phyloP scores from a whole-genome alignment of 2,113 vertebrate genomes.

The Cyprinodon brontotheroides region DNA sequence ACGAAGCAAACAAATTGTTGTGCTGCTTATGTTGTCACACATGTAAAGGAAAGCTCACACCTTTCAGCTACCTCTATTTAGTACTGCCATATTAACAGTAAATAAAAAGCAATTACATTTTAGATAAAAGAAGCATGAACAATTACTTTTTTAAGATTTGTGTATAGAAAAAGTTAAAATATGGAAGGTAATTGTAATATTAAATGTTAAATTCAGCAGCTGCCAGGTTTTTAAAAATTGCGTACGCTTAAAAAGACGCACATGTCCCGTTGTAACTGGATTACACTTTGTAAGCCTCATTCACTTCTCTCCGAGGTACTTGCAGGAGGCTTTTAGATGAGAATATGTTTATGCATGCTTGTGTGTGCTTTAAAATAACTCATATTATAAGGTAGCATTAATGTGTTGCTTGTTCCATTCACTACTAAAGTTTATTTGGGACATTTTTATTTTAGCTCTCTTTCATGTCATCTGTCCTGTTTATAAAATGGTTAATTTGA shows the following conservation, averaged over 20 bases:
- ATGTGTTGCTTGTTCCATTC: conserved; percentile 29
- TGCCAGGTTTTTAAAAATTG: conserved; percentile 29
- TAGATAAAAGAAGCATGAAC: neutral
- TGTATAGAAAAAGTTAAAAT: conserved; percentile 22
- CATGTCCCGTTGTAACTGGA: conserved; percentile 57
- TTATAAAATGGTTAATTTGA: conserved; percentile 33
- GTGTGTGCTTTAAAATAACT: conserved; percentile 39
- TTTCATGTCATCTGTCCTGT: conserved; percentile 4
- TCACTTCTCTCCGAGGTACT: conserved; percentile 26
- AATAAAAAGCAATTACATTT: neutral
- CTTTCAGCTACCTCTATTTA: conserved; percentile 62
- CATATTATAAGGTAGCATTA: conserved; percentile 14
- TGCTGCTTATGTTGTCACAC: conserved; percentile 78
- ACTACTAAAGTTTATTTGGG: neutral
- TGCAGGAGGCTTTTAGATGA: neutral
- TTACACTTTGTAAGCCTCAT: conserved; percentile 31
- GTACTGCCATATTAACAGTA: conserved; percentile 3
- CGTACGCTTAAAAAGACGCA: conserved; percentile 48
- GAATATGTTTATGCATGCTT: neutral
- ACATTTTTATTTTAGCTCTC: conserved; percentile 9
- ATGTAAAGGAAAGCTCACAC: conserved; percentile 71
- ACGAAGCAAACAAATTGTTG: conserved; percentile 85
- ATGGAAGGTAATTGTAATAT: conserved; percentile 2
- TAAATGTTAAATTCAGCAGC: conserved; percentile 10
- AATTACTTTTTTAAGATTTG: neutral